Evolutionary conservation across 2,888 invertebrate genomes (phyloP).

Genomic region (Drosophila flavopinicola): DNA sequence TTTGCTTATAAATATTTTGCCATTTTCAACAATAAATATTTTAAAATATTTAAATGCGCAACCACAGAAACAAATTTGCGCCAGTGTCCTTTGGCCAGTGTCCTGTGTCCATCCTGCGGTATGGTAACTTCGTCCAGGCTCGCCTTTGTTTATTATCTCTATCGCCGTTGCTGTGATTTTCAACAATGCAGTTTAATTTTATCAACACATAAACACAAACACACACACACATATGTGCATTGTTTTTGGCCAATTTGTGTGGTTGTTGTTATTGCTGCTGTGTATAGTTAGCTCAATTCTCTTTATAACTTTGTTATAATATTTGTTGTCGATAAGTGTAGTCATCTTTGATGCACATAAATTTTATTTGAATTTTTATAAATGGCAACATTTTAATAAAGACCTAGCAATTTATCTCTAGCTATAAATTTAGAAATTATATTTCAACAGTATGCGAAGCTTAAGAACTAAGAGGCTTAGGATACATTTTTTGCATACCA

Average conservation of each 20-base stretch:
- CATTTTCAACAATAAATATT: conserved; percentile 73
- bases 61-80: conserved; percentile 51
- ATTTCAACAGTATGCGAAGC: too few species aligned
- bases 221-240: conserved; percentile 27
- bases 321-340: conserved; percentile 23
- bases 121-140: conserved; percentile 23
- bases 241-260: conserved; percentile 12
- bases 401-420: conserved; percentile 3
- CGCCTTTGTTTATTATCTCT: conserved; percentile 64
- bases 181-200: conserved; percentile 71
- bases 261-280: conserved; percentile 20
- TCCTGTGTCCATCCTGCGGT: conserved; percentile 1
- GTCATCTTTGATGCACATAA: conserved; percentile 28
- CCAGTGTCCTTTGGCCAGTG: conserved; percentile 12
- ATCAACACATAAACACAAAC: conserved; percentile 46
- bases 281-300: conserved; percentile 24
- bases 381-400: conserved; percentile 5
- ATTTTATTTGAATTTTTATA: conserved; percentile 3
- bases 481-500: too few species aligned
- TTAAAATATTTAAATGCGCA: conserved; percentile 69
- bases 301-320: conserved; percentile 24
- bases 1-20: conserved; percentile 67
- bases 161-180: conserved; percentile 69
- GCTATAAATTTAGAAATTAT: too few species aligned
- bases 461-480: too few species aligned